Evolutionary conservation across 1,140 invertebrate genomes (phyloP).

Genomic region (Bursaphelenchus mucronatus): DNA sequence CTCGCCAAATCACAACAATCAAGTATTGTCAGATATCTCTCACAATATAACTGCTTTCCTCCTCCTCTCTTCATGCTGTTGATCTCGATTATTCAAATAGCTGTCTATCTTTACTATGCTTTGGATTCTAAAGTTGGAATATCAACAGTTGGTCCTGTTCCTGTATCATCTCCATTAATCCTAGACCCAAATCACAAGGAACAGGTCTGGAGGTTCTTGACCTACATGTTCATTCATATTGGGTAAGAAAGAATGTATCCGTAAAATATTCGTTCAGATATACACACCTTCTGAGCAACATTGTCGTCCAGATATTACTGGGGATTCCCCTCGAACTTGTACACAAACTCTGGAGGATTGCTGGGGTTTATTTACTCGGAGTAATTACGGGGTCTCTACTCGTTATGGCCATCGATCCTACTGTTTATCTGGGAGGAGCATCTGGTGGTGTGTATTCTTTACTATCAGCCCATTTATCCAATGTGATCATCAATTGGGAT

Average conservation of each 20-base stretch:
- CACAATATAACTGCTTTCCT: slow-evolving; percentile 49
- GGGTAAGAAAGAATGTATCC: slow-evolving; percentile 65
- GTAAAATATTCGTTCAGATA: slow-evolving; percentile 24
- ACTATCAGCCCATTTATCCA: slow-evolving; percentile 88
- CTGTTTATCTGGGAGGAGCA: slow-evolving; percentile 81
- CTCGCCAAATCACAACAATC: slow-evolving; percentile 30
- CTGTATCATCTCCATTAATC: slow-evolving; percentile 68
- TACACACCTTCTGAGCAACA: slow-evolving; percentile 79
- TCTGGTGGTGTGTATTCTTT: slow-evolving; percentile 85
- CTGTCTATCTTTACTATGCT: slow-evolving; percentile 42
- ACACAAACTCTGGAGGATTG: slow-evolving; percentile 67
- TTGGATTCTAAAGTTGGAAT: slow-evolving; percentile 27
- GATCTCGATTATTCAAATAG: slow-evolving; percentile 43
- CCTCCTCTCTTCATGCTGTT: slow-evolving; percentile 46
- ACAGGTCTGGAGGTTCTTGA: slow-evolving; percentile 84
- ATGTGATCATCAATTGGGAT: slow-evolving; percentile 84
- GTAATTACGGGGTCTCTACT: slow-evolving; percentile 41
- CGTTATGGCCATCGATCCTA: slow-evolving; percentile 77
- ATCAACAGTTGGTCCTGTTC: slow-evolving; percentile 31
- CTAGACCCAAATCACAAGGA: slow-evolving; percentile 64
- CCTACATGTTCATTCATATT: slow-evolving; percentile 94
- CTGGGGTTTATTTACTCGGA: slow-evolving; percentile 42
- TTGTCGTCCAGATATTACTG: slow-evolving; percentile 82
- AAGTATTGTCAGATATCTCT: slow-evolving; percentile 34
- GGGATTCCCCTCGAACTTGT: slow-evolving; percentile 91